Conservation (phyloP, 2,888 invertebrate genomes). For the Baccha elongata region DNA sequence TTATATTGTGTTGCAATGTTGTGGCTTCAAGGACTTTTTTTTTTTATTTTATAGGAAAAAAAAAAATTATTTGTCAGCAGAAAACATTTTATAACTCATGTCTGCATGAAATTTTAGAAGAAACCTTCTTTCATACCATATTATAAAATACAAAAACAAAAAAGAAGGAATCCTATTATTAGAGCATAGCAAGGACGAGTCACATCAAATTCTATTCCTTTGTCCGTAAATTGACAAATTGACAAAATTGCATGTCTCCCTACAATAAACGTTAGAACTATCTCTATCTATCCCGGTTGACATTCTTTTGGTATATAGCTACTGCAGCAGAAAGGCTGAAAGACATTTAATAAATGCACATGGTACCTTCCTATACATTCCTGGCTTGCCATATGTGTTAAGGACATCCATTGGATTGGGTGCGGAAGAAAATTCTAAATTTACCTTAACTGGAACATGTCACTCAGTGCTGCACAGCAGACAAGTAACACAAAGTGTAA, state of each 20-base stretch:
- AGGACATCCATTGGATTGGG: conserved; percentile 44
- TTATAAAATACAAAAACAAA: too few species aligned
- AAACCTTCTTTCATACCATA: too few species aligned
- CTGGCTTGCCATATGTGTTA: conserved; percentile 52
- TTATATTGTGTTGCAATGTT: not conserved
- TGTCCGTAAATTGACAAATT: conserved; percentile 68
- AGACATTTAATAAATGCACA: conserved; percentile 38
- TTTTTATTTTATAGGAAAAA: not conserved
- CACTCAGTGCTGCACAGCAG: conserved; percentile 46
- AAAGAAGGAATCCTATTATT: conserved; percentile 29
- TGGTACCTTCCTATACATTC: not conserved
- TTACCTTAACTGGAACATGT: conserved; percentile 69
- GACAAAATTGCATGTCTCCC: conserved; percentile 69
- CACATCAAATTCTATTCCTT: conserved; percentile 37
- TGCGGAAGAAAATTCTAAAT: conserved; percentile 46
- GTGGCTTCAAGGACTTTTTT: not conserved
- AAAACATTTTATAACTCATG: conserved; percentile 24
- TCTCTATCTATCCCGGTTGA: not conserved
- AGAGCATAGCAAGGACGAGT: conserved; percentile 35
- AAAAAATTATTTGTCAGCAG: not conserved
- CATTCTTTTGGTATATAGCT: conserved; percentile 19
- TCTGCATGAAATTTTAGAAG: conserved; percentile 20
- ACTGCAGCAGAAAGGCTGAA: conserved; percentile 10
- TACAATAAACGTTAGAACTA: conserved; percentile 39
- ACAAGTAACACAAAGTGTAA: conserved; percentile 49